Evolutionary conservation across 1,140 invertebrate genomes (phyloP), one percentile per base, ranked within the genome.

Genomic region (Chionoecetes opilio): DNA sequence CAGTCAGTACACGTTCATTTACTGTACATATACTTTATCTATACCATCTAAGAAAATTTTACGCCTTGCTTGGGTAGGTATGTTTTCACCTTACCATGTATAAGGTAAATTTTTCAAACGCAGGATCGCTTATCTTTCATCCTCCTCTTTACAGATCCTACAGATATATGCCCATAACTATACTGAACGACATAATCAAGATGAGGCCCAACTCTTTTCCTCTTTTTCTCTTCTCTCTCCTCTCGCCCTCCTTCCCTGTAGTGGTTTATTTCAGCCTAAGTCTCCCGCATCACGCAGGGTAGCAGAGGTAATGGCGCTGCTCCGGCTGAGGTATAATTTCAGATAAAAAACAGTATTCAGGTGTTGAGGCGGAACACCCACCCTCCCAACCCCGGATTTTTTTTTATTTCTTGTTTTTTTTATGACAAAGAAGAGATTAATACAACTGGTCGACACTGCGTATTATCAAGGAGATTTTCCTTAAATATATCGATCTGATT

Each of bases 231-330:
- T 9, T 38, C 85, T 31, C 11, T 26, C 85, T 34, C n/a, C 29
- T 34, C 32, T 5, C n/a, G 14, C 32, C 32, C n/a, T 29, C 85
- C 32, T 32, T 86, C 85, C 85, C 35, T 17, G 29, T 86, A 38
- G 32, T 86, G 17, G 11, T 38, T 86, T 34, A 34, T 38, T 34
- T 38, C 85, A 21, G 31, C 85, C 32, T 38, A 32, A 34, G 32
- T 86, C 85, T 2, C 35, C 85, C 63, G 63, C 63, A 75, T 75
- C 63, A 75, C 63, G 63, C 63, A 75, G 63, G 63, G 63, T n/a
- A 26, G 63, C 63, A n/a, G 63, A 75, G 63, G 63, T 75, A 75
- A 75, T 75, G 26, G 63, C 26, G 63, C 63, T 75, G 63, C 26
- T 26, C n/a, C 63, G 8, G 11, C 63, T 75, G 63, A 75, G 63